These are phyloP conservation scores for Shargacucullia verbasci DNA, from an alignment of 2,888 invertebrate genomes.

Conservation along the genomic window DNA sequence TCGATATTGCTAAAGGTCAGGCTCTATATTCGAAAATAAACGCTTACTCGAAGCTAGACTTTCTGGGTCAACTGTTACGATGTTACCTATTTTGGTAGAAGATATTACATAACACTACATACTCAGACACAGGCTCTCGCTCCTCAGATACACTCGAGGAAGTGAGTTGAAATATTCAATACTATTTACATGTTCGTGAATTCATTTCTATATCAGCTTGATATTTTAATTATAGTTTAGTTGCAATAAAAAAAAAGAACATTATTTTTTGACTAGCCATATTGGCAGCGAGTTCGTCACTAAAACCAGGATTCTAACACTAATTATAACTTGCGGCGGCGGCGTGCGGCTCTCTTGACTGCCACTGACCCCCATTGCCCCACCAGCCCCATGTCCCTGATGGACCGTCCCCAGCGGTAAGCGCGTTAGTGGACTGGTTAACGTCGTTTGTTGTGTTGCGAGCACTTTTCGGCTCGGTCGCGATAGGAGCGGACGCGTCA, in stretches of 20 bases:
- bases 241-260: slow-evolving; percentile 2
- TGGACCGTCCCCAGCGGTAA: not conserved
- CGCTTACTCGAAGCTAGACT: slow-evolving; percentile 4
- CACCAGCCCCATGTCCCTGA: not conserved
- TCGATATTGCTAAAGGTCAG: slow-evolving; percentile 13
- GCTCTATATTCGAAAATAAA: slow-evolving; percentile 5
- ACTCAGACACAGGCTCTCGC: not conserved
- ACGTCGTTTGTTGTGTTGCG: not conserved
- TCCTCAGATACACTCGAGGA: not conserved
- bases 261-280: not conserved
- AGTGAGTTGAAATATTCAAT: too few species aligned
- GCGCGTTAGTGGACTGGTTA: slow-evolving; percentile 1
- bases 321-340: slow-evolving; percentile 2
- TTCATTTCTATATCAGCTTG: too few species aligned
- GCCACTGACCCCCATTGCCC: not conserved
- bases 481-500: too few species aligned
- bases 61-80: slow-evolving; percentile 16
- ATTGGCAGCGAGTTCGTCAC: not conserved
- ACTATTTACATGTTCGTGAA: too few species aligned
- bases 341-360: too few species aligned
- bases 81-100: not conserved
- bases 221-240: not conserved
- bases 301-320: not conserved
- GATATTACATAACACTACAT: not conserved
- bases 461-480: not conserved